phyloP scores from a whole-genome alignment of 2,888 invertebrate species.

The Hemistola chrysoprasaria region DNA sequence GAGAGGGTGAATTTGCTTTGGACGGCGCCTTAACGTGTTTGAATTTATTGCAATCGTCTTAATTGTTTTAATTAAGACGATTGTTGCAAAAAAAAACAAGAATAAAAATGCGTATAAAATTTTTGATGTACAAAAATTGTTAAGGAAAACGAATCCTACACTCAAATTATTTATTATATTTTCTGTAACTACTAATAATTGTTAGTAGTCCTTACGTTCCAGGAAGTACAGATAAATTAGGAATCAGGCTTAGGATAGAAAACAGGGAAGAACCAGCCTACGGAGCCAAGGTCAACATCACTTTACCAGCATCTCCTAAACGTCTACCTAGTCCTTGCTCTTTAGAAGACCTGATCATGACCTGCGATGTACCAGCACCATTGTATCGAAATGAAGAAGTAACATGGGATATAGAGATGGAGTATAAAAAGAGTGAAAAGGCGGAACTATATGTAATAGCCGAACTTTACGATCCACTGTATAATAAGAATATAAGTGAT shows the following conservation, averaged over 20 bases:
- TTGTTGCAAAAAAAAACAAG: too few species aligned
- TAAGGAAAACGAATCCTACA: too few species aligned
- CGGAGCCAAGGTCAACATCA: constrained; percentile 54
- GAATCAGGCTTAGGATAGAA: constrained; percentile 50
- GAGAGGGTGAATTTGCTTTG: too few species aligned
- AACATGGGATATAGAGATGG: constrained; percentile 63
- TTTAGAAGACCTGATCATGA: constrained; percentile 48
- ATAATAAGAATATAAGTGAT: constrained; percentile 47
- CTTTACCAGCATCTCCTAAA: constrained; percentile 53
- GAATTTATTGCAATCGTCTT: too few species aligned
- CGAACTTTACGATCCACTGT: constrained; percentile 49
- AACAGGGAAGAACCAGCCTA: constrained; percentile 70
- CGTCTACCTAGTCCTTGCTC: constrained; percentile 60
- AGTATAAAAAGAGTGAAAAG: constrained; percentile 45
- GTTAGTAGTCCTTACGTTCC: constrained; percentile 57
- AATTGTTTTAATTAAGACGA: too few species aligned
- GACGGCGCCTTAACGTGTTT: too few species aligned
- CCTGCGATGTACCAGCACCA: constrained; percentile 59
- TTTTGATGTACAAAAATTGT: too few species aligned
- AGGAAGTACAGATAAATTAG: constrained; percentile 53
- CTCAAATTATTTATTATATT: too few species aligned
- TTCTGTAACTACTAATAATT: background rate
- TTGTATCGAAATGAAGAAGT: constrained; percentile 48
- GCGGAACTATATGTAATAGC: constrained; percentile 43
- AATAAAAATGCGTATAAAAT: too few species aligned